A percentile compares a stretch with the other conserved stretches of the same genome.
Evolutionary conservation across 2,888 invertebrate species (phyloP).

Genomic region (Saturnia pavonia): DNA sequence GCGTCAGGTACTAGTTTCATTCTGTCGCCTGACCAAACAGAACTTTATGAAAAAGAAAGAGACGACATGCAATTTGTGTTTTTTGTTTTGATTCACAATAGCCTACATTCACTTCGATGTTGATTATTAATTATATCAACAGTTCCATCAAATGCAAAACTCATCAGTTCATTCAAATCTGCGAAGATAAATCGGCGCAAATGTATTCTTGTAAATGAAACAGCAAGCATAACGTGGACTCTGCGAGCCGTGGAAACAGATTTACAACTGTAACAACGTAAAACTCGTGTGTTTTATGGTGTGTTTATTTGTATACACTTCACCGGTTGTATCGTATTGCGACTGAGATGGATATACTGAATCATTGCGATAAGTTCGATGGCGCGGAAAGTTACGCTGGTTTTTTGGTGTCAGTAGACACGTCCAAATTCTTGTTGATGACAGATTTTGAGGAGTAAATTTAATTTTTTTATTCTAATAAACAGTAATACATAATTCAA

Average conservation of each 20-base stretch:
- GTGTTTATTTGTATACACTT: slow-evolving; percentile 16
- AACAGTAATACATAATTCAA: too few species aligned
- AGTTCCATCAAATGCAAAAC: background rate
- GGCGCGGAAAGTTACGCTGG: background rate
- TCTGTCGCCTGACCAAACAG: too few species aligned
- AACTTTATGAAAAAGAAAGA: background rate
- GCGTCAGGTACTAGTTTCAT: too few species aligned
- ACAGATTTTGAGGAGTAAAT: background rate
- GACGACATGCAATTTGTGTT: background rate
- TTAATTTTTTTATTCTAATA: too few species aligned
- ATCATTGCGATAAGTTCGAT: background rate
- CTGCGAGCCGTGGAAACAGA: slow-evolving; percentile 7
- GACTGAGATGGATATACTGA: slow-evolving; percentile 3
- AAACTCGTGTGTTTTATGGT: slow-evolving; percentile 13
- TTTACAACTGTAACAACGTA: slow-evolving; percentile 10
- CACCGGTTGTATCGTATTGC: slow-evolving; percentile 9
- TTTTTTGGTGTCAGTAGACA: background rate
- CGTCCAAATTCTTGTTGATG: background rate
- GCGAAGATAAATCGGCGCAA: background rate
- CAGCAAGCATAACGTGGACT: slow-evolving; percentile 6
- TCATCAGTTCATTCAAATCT: background rate
- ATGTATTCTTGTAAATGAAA: background rate
- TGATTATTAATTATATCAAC: background rate
- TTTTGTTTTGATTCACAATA: background rate
- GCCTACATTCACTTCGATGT: background rate